Percentiles rank a stretch among this genome's conserved stretches.
Evolutionary conservation across 1,140 invertebrate species (phyloP).

Genomic region (Ostrea edulis): DNA sequence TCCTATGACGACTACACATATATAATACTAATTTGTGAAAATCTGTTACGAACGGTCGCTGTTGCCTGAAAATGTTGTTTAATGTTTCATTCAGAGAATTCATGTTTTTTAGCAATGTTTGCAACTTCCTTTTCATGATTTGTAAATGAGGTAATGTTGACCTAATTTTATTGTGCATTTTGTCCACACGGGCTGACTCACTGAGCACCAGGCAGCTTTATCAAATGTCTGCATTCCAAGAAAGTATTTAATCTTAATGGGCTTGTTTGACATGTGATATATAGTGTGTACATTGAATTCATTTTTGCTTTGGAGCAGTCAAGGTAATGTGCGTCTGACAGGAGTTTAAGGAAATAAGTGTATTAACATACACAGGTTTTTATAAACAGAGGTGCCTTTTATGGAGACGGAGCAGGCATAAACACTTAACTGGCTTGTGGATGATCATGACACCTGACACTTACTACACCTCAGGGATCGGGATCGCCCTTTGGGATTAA

Average conservation of each 20-base stretch:
- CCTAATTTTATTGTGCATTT: slow-evolving; percentile 28
- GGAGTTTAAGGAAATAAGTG: slow-evolving; percentile 28
- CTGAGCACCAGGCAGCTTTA: slow-evolving; percentile 3
- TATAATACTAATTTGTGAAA: background rate
- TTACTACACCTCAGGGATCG: background rate
- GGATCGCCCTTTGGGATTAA: background rate
- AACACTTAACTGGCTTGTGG: background rate
- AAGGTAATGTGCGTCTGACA: slow-evolving; percentile 33
- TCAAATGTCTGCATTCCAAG: slow-evolving; percentile 30
- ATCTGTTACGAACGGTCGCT: background rate
- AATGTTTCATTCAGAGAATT: slow-evolving; percentile 13
- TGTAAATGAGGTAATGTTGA: slow-evolving; percentile 29
- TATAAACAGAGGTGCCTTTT: slow-evolving; percentile 36
- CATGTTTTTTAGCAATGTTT: slow-evolving; percentile 5
- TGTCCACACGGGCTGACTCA: slow-evolving; percentile 27
- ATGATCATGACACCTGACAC: slow-evolving; percentile 34
- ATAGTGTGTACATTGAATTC: slow-evolving; percentile 34
- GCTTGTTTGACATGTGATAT: slow-evolving; percentile 31
- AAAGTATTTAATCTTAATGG: slow-evolving; percentile 34
- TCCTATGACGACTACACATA: background rate
- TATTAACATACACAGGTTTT: slow-evolving; percentile 32
- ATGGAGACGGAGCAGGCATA: slow-evolving; percentile 25
- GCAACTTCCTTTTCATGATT: slow-evolving; percentile 27
- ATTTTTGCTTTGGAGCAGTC: slow-evolving; percentile 31
- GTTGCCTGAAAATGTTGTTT: background rate